Percentiles rank a stretch among this genome's conserved stretches.
Conservation (phyloP, 2,113 vertebrate genomes). For the Cynopterus brachyotis region DNA sequence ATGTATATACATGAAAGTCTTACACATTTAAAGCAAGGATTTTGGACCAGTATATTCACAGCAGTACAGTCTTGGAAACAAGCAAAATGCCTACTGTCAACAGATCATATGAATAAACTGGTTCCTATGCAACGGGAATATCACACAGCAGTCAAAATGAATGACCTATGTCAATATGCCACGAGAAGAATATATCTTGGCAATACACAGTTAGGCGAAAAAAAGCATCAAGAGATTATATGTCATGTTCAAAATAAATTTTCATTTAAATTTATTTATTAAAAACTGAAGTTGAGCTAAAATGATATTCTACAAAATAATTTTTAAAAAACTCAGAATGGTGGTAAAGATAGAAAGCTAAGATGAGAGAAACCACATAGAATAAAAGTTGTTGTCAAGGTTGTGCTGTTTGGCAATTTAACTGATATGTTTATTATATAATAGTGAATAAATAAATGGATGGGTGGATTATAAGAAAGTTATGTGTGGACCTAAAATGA, state of each 20-base stretch:
- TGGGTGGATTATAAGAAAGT: not conserved
- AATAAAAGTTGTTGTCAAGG: not conserved
- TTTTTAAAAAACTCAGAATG: not conserved
- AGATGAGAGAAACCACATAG: not conserved
- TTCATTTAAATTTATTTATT: not conserved
- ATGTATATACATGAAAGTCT: slow-evolving; percentile 71
- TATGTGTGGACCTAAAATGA: not conserved
- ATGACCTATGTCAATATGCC: not conserved
- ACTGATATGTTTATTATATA: not conserved
- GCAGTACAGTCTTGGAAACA: slow-evolving; percentile 69
- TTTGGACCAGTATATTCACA: slow-evolving; percentile 70
- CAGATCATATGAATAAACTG: slow-evolving; percentile 59
- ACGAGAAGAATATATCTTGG: not conserved
- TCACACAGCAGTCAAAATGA: slow-evolving; percentile 52
- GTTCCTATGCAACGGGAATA: slow-evolving; percentile 37
- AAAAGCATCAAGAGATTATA: not conserved
- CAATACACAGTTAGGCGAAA: not conserved
- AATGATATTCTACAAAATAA: not conserved
- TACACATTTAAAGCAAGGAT: slow-evolving; percentile 74
- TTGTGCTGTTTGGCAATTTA: not conserved
- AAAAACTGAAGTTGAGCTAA: not conserved
- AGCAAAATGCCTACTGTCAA: slow-evolving; percentile 66
- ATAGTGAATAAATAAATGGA: not conserved
- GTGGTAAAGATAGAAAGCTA: not conserved
- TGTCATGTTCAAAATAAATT: not conserved